Conservation (phyloP, 2,797 vertebrate genomes). For the Tamandua tetradactyla region DNA sequence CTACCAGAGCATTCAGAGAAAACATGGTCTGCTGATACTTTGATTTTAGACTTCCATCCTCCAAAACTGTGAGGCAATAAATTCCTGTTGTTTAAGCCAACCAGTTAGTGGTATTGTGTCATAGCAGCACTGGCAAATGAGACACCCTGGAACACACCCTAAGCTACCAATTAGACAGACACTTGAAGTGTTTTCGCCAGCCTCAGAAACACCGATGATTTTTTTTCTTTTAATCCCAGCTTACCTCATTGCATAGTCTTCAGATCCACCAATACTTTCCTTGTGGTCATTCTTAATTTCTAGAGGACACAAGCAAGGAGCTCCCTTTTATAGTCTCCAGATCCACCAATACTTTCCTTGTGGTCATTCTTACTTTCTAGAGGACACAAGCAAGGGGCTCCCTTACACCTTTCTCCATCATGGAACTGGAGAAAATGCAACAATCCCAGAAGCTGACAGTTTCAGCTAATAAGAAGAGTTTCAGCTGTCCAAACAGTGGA, state of each 20-base stretch:
- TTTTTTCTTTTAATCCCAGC: background rate
- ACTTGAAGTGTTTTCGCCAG: background rate
- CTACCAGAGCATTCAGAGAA: too few species aligned
- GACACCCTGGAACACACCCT: background rate
- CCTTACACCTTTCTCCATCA: background rate
- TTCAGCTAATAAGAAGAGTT: background rate
- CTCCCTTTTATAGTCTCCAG: background rate
- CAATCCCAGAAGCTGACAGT: background rate
- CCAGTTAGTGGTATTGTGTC: too few species aligned
- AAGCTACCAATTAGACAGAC: background rate
- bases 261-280: background rate
- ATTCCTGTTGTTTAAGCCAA: too few species aligned
- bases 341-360: background rate
- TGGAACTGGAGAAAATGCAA: background rate
- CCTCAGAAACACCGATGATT: background rate
- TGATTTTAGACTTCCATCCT: too few species aligned
- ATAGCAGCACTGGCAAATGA: too few species aligned
- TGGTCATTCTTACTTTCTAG: background rate
- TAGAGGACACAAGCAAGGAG: background rate
- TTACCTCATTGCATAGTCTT: slow-evolving; percentile 24
- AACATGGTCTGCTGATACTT: too few species aligned
- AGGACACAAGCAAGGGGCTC: background rate
- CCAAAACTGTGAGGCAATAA: too few species aligned
- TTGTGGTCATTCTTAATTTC: background rate
- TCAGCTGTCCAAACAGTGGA: background rate